These are phyloP conservation scores for Dysidea cf. avara DNA, from an alignment of 37 sponge, comb jelly and placozoan genomes.

Conservation along the genomic window DNA sequence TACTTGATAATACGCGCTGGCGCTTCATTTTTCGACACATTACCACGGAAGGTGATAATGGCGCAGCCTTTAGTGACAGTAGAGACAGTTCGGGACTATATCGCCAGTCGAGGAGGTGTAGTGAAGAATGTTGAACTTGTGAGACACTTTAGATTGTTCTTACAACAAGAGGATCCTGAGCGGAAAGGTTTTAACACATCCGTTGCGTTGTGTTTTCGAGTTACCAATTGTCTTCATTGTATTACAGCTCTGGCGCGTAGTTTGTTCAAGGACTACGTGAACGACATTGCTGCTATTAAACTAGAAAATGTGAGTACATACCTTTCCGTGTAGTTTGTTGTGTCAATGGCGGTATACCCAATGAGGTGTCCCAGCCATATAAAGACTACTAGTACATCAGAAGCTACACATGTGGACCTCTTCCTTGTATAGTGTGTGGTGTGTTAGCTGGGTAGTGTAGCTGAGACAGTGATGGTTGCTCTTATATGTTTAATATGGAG, in stretches of 20 bases:
- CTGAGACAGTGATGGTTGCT: too few relatives aligned
- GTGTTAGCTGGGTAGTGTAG: too few relatives aligned
- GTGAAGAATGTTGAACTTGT: constrained; percentile 81
- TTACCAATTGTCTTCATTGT: background rate
- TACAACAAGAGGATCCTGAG: constrained; percentile 38
- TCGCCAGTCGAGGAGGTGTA: constrained; percentile 58
- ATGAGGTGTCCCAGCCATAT: too few relatives aligned
- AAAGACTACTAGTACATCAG: too few relatives aligned
- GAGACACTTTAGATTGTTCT: constrained; percentile 72
- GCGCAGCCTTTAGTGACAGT: constrained; percentile 30
- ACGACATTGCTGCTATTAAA: constrained; percentile 60
- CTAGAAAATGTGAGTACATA: constrained; percentile 51
- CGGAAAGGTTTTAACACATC: constrained; percentile 45
- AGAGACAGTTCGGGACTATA: constrained; percentile 68
- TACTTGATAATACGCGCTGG: too few relatives aligned
- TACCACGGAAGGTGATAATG: too few relatives aligned
- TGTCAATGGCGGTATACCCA: too few relatives aligned
- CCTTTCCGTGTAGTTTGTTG: background rate
- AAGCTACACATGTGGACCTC: too few relatives aligned
- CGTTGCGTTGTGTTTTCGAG: background rate
- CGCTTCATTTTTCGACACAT: too few relatives aligned
- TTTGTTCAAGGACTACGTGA: constrained; percentile 71
- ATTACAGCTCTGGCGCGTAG: constrained; percentile 58
- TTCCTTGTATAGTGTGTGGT: too few relatives aligned
- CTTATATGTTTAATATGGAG: too few relatives aligned